These are phyloP conservation scores for Ceyx margarethae DNA, from an alignment of 2,113 vertebrate genomes.

Conservation along the genomic window DNA sequence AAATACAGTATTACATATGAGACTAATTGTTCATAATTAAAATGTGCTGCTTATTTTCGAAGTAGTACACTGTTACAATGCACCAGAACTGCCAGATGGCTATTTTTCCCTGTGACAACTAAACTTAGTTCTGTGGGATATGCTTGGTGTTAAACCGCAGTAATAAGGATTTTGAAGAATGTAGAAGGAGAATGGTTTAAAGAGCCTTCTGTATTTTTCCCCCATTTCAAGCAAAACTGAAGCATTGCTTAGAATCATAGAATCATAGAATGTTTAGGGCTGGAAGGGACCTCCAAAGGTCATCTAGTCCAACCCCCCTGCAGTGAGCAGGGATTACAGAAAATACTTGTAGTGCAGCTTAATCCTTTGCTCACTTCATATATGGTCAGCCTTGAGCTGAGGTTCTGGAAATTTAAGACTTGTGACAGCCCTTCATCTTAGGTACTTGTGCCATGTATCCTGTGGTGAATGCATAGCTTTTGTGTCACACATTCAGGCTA, in stretches of 20 bases:
- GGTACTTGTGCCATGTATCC: accelerated
- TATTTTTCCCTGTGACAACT: conserved; percentile 32
- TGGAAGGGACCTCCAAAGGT: too few species aligned
- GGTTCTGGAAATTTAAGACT: background rate
- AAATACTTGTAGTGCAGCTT: background rate
- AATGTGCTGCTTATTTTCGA: conserved; percentile 21
- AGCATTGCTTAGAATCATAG: background rate
- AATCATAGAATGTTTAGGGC: too few species aligned
- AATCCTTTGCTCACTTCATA: background rate
- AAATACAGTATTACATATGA: background rate
- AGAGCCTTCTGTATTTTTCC: background rate
- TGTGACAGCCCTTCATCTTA: background rate
- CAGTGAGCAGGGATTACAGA: too few species aligned
- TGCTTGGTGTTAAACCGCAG: background rate
- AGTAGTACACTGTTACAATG: background rate
- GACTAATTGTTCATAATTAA: background rate
- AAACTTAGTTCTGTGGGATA: background rate
- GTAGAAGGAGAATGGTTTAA: background rate
- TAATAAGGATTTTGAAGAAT: background rate
- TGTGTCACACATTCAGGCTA: accelerated
- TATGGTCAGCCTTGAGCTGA: background rate
- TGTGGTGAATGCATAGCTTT: background rate
- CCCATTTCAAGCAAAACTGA: background rate
- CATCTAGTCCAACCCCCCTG: too few species aligned
- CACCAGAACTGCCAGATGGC: conserved; percentile 6